Evolutionary conservation across 2,888 invertebrate species (phyloP), one percentile per base, ranked within the genome.

Genomic region (Spilarctia lutea): DNA sequence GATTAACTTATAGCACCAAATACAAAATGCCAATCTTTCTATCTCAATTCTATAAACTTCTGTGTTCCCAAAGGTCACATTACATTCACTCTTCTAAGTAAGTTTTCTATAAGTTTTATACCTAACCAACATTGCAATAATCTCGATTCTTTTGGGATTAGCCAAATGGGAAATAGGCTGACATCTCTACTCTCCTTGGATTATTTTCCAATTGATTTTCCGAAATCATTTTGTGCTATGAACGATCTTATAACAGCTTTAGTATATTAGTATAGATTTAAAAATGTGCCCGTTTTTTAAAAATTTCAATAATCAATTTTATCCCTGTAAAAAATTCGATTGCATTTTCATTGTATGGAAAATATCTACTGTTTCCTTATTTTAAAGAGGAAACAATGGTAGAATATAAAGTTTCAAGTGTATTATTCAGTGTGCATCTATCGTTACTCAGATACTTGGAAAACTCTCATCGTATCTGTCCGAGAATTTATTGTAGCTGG

Each of bases 401-500:
- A 20, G 11, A 48, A 48, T 20, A 8, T 45, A 27, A 60, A 56
- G 16, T n/a, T 42, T 68, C 30, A 68, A 68, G 42, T 42, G 6
- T 63, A 10, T 60, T n/a, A 20, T 18, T 30, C 11, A 35, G 18
- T 65, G 48, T 66, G 52, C 24, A 72, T 30, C 18, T 2, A 70
- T 8, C 67, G 42, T 65, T 52, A 78, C 11, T 10, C 10, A 33
- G 27, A 72, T 8, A 16, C 39, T 70, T 33, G 45, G 71, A 74
- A 73, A 74, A 69, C 52, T 65, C 74, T 75, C 65, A 80, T 75
- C 65, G 66, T 72, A 66, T 42, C 74, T 70, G 56, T 66, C 65
- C 76, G 74, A 71, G 74, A 74, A 72, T 75, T 48, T 71, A 74
- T 75, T 63, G 66, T 27, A 77, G 72, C 75, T 73, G 71, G 66